Percentiles rank a stretch among this genome's conserved stretches.
phyloP scores from a whole-genome alignment of 1,140 invertebrate species.

The Dreissena polymorpha region DNA sequence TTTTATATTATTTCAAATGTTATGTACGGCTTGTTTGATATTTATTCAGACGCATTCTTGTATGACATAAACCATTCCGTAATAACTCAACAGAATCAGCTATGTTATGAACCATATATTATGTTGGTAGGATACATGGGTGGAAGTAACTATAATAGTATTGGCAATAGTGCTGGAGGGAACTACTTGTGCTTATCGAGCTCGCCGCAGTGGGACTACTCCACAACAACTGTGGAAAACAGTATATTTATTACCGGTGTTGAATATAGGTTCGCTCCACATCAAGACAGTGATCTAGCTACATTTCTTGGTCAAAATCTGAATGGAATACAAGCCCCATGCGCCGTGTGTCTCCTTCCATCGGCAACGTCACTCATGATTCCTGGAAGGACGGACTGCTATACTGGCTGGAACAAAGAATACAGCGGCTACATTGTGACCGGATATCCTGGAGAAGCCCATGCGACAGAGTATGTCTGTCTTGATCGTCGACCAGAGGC shows the following conservation, averaged over 20 bases:
- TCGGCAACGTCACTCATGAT: conserved; percentile 45
- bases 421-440: conserved; percentile 56
- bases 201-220: conserved; percentile 22
- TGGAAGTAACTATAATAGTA: too few species aligned
- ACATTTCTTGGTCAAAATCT: conserved; percentile 16
- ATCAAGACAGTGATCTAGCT: neutral
- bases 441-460: conserved; percentile 7
- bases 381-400: conserved; percentile 50
- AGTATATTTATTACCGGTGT: conserved; percentile 7
- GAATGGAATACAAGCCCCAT: conserved; percentile 1
- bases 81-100: too few species aligned
- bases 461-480: conserved; percentile 43
- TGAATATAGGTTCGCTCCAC: conserved; percentile 9
- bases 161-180: too few species aligned
- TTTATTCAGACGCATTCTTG: too few species aligned
- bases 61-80: too few species aligned
- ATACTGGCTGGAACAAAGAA: conserved; percentile 49
- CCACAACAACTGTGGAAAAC: conserved; percentile 10
- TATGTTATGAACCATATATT: too few species aligned
- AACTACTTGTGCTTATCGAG: too few species aligned
- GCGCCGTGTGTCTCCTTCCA: conserved; percentile 47
- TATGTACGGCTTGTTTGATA: too few species aligned
- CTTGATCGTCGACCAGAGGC: conserved; percentile 51
- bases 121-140: too few species aligned
- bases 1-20: too few species aligned